phyloP scores from a whole-genome alignment of 2,888 invertebrate species.

The Ormyrus labotus region DNA sequence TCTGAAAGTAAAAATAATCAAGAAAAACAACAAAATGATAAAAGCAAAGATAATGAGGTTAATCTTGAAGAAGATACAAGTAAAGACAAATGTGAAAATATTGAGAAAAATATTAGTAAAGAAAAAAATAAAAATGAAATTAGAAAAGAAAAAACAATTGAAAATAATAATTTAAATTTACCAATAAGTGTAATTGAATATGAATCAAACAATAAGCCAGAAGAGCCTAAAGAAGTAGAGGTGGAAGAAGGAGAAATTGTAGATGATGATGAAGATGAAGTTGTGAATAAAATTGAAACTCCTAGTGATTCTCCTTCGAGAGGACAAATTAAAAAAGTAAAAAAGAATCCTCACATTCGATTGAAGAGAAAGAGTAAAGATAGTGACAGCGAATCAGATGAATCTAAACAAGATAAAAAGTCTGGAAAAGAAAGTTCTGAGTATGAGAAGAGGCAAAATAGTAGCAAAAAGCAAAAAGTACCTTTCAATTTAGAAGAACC shows the following conservation, averaged over 20 bases:
- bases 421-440: slow-evolving; percentile 2
- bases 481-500: slow-evolving; percentile 14
- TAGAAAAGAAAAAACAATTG: slow-evolving; percentile 29
- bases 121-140: slow-evolving; percentile 34
- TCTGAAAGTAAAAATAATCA: slow-evolving; percentile 39
- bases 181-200: slow-evolving; percentile 50
- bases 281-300: slow-evolving; percentile 18
- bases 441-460: slow-evolving; percentile 43
- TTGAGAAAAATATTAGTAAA: slow-evolving; percentile 6
- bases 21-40: slow-evolving; percentile 15
- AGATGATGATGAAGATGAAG: slow-evolving; percentile 51
- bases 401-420: neutral
- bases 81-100: slow-evolving; percentile 3
- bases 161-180: slow-evolving; percentile 18
- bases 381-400: neutral
- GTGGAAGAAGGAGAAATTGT: slow-evolving; percentile 57
- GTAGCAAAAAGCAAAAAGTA: slow-evolving; percentile 18
- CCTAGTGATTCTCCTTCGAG: neutral
- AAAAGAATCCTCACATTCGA: slow-evolving; percentile 51
- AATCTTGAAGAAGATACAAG: neutral
- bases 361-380: slow-evolving; percentile 40
- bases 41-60: slow-evolving; percentile 13
- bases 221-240: slow-evolving; percentile 45
- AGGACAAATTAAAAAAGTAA: slow-evolving; percentile 51
- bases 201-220: slow-evolving; percentile 27